Evolutionary conservation across 2,888 invertebrate genomes (phyloP), one percentile per base, ranked within the genome.

Genomic region (Drosophila putrida): DNA sequence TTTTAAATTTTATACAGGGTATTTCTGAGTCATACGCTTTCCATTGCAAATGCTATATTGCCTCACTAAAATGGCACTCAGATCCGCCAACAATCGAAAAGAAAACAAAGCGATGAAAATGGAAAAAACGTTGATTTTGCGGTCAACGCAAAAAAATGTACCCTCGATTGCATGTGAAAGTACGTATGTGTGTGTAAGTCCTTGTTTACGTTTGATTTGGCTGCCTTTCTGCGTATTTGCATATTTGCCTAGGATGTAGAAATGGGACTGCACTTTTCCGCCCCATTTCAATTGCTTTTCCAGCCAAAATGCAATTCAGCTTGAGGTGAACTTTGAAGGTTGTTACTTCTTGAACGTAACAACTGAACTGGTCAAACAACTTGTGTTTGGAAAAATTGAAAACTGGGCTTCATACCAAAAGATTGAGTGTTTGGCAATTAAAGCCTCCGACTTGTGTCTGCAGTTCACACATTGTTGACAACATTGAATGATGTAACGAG

Each of bases 241-340:
- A 63, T 78, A 77, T 74, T 71, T 75, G 61, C 75, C 71, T 69
- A 50, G 64, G 63, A 73, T 51, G 68, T 72, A 62, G 59, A 77
- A 63, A 58, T 35, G 50, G 51, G 60, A 6, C 31, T 53, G 43
- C 25, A 35, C 60, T 60, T 27, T 27, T 5, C 46, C 49, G 41
- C 35, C 31, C 54, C 39, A 31, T 53, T 60, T 35, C 36, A 20
- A 47, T 47, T 57, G 47, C 46, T 38, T 44, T 46, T 38, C 9
- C 25, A 33, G 33, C 9, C 41, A 33, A 47, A 63, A 63, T 63
- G 63, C 47, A 63, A 43, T 58, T 58, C 36, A 28, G 43, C 41
- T 54, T 41, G 41, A 8, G 39, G 39, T 38, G 54, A 2, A 43
- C 33, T n/a, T 53, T 13, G 28, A 28, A 41, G 15, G 13, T 46